Evolutionary conservation across 2,797 vertebrate species (phyloP), one percentile per base, ranked within the genome.

Genomic region (Sternotherus odoratus): DNA sequence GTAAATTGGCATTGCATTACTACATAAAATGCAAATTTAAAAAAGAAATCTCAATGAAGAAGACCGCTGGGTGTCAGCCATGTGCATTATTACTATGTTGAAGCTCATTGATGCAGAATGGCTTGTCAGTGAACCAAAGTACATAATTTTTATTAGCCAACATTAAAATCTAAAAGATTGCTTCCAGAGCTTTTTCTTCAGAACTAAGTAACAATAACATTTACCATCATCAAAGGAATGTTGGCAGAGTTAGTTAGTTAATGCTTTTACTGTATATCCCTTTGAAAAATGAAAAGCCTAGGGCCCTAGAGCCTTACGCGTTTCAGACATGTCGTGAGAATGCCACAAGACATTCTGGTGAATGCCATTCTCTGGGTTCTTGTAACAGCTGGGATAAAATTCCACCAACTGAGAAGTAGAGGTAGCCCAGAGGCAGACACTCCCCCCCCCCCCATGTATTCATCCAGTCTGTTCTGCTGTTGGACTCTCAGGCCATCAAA

Each of bases 1-100:
- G 66, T 95, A 95, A 91, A 92, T 94, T 46, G 88, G 82, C 77
- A 92, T 17, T 16, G 28, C 12, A 16, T 30, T 46, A 86, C 39
- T 79, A 43, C 21, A 79, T 69, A 89, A 79, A 79, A n/a, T 8
- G 8, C 21, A 54, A 8, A 66, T 83, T 72, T 75, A 69, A 92
- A 93, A 92, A 92, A 85, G n/a, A 82, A 89, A 88, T 89, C 51
- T 92, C 60, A 95, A 39, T 36, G 28, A 90, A 81, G 74, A 89
- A 46, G 13, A 90, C 85, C 36, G 82, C 84, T 91, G 93, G 80
- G 56, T 93, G 75, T 81, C 77, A 89, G 54, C 74, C 57, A 83
- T 8, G 28, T 86, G 36, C 83, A 80, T 96, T 92, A 82, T 36
- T 86, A 86, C 60, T 85, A 3, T 85, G 15, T 24, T 30, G 72